phyloP scores from a whole-genome alignment of 2,113 vertebrate genomes.

The Calonectris borealis region DNA sequence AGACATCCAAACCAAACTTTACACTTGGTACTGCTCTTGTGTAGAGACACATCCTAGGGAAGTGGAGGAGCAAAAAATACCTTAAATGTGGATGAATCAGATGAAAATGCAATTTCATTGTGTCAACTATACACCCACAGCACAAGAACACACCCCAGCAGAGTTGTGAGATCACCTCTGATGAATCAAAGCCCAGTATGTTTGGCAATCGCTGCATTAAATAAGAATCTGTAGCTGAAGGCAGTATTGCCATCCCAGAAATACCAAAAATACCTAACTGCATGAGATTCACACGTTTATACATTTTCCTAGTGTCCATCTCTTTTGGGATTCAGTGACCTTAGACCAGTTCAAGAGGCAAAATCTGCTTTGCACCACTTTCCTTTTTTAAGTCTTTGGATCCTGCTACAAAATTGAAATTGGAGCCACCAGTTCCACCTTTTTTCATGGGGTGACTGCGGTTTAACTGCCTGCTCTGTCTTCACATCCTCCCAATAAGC shows the following conservation, averaged over 20 bases:
- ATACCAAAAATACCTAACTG: background rate
- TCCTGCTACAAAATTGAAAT: background rate
- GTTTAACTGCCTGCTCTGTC: background rate
- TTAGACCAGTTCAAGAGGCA: background rate
- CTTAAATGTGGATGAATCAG: background rate
- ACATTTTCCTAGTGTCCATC: background rate
- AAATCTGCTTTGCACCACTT: background rate
- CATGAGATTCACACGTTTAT: rapidly evolving
- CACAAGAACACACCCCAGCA: background rate
- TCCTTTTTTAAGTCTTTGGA: background rate
- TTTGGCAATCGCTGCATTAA: background rate
- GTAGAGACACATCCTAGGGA: background rate
- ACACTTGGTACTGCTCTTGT: background rate
- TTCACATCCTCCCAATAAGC: rapidly evolving
- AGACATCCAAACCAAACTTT: background rate
- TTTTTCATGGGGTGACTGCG: background rate
- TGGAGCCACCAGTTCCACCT: background rate
- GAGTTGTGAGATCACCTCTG: background rate
- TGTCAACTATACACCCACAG: background rate
- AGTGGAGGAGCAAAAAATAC: background rate
- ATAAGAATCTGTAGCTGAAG: background rate
- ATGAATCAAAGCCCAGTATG: background rate
- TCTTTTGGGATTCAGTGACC: background rate
- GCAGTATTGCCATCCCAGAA: background rate
- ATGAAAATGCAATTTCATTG: background rate